Conservation (phyloP, 92 coral and sea anemone genomes). For the Paramuricea clavata region DNA sequence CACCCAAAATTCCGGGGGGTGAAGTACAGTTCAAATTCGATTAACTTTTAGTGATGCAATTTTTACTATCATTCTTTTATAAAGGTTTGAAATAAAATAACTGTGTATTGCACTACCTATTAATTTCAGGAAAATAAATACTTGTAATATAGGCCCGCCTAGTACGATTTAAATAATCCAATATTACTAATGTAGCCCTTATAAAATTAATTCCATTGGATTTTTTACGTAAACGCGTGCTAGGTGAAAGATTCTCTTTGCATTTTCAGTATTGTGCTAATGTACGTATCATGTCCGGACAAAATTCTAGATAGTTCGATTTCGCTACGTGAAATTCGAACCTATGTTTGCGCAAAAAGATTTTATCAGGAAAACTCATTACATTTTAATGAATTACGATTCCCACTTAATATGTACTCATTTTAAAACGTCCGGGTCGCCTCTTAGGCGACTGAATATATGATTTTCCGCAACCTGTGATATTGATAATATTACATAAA, state of each 20-base stretch:
- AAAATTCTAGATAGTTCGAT: background rate
- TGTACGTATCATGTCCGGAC: background rate
- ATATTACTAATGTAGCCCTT: background rate
- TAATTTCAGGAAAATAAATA: background rate
- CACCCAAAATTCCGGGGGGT: background rate
- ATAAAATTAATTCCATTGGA: background rate
- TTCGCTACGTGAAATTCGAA: background rate
- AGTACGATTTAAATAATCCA: background rate
- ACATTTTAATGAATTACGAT: background rate
- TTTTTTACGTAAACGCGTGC: background rate
- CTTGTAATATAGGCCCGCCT: background rate
- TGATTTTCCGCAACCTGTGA: too few species aligned
- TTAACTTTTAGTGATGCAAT: too few species aligned
- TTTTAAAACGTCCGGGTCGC: background rate
- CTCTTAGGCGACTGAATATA: background rate
- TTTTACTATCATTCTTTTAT: background rate
- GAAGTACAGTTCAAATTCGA: background rate
- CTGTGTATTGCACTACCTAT: background rate
- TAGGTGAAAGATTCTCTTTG: background rate
- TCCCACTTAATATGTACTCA: background rate
- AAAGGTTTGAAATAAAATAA: background rate
- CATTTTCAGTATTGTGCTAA: background rate
- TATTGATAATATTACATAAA: too few species aligned
- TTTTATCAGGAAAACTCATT: background rate
- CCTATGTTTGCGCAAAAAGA: too few species aligned